Evolutionary conservation across 37 sponge, comb jelly and placozoan species (phyloP), one percentile per base, ranked within the genome.

Genomic region (Beroe ovata): DNA sequence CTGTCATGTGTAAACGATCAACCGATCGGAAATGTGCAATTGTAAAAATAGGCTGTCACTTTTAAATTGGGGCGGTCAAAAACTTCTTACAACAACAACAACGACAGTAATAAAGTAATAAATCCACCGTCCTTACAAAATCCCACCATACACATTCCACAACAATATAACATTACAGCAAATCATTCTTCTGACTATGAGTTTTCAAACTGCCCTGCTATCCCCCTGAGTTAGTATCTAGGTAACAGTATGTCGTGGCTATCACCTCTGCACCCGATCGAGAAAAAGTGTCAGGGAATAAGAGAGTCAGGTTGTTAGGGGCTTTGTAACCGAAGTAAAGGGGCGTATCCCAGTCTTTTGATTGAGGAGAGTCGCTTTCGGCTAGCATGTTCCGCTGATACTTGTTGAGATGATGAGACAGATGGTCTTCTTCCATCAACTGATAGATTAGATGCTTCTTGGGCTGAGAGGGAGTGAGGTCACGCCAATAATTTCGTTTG

Each of bases 271-370:
- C 84, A 36, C 28, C 1, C 23, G 39, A 11, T 21, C 28, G 19
- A 19, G 26, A 30, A 25, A 77, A 77, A 29, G 39, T 25, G 22
- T 39, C 54, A 22, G 84, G 8, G 33, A 77, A 77, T 0, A 77
- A 54, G 35, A 77, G 47, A 11, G 84, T 77, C 54, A 77, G 33
- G 54, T 77, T 77, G 38, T 77, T 77, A 18, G 84, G 84, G 26
- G 84, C 84, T 20, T 77, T 77, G 47, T 77, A 77, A 14, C 84
- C 35, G 26, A 77, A 33, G 54, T 77, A 77, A 0, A 33, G 36
- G 54, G 26, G 26, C 8, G 25, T 8, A 25, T 77, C 84, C 84
- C 84, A 77, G 11, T 21, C n/a, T 19, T 77, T 77, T n/a, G 54
- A 8, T 14, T 25, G 1, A n/a, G 42, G n/a, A 4, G 8, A 20